Percentiles rank a stretch among this genome's conserved stretches.
Conservation (phyloP, 2,113 vertebrate species). For the Aramus guarauna region DNA sequence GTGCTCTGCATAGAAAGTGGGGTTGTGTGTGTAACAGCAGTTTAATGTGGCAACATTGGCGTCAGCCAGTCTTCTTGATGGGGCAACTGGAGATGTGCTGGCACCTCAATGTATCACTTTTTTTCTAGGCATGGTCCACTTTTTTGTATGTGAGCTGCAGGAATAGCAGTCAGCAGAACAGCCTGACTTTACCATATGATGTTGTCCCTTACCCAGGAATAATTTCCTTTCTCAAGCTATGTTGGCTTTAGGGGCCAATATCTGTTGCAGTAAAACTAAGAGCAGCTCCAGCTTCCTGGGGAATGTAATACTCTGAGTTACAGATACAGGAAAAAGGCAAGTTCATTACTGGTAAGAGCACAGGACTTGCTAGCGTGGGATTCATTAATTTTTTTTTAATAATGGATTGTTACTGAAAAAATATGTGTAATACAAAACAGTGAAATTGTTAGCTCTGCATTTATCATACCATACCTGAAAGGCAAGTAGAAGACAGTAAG, state of each 20-base stretch:
- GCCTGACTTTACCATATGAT: neutral
- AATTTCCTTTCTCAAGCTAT: neutral
- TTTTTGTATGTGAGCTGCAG: neutral
- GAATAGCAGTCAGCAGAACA: neutral
- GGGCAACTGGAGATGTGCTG: neutral
- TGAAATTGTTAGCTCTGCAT: neutral
- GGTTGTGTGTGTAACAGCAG: neutral
- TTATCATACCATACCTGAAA: neutral
- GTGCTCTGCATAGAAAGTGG: neutral
- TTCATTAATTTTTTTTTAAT: neutral
- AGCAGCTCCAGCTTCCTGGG: neutral
- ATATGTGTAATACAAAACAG: neutral
- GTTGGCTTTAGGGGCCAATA: neutral
- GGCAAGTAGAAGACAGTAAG: neutral
- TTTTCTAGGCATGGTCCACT: neutral
- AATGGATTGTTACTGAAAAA: neutral
- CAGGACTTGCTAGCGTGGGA: neutral
- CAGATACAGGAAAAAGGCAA: neutral
- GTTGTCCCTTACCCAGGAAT: neutral
- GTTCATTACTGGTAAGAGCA: neutral
- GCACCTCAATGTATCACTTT: fast-evolving
- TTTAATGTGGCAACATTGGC: neutral
- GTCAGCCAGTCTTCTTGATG: neutral
- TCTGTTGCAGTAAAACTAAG: neutral
- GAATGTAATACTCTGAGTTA: neutral